These are phyloP conservation scores for Nymphalis c-album DNA, from an alignment of 2,888 invertebrate species.

Conservation along the genomic window DNA sequence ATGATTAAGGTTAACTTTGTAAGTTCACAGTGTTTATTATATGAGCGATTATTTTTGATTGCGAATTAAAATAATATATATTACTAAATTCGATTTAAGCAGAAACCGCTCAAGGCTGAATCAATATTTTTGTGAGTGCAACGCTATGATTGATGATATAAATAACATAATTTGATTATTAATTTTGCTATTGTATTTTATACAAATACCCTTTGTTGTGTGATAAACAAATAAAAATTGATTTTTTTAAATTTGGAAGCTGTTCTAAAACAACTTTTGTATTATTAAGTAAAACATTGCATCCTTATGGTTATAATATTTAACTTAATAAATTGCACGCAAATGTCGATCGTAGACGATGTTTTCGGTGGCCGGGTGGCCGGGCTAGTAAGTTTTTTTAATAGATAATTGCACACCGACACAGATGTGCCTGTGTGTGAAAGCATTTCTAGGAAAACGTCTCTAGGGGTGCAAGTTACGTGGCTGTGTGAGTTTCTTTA, in stretches of 20 bases:
- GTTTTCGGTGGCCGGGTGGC: conserved; percentile 52
- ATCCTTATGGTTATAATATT: neutral
- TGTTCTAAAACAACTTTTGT: neutral
- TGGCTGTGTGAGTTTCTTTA: conserved; percentile 37
- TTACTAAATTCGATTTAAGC: neutral
- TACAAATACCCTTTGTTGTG: neutral
- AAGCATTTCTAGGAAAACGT: conserved; percentile 43
- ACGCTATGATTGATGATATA: conserved; percentile 1
- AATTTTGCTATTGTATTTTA: neutral
- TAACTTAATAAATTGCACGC: conserved; percentile 34
- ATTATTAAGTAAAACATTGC: neutral
- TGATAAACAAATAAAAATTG: neutral
- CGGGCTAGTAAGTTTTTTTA: conserved; percentile 59
- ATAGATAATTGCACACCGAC: conserved; percentile 46
- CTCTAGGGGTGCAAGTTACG: conserved; percentile 38
- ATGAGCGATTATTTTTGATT: conserved; percentile 1
- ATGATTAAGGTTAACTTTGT: too few species aligned
- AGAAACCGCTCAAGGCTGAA: neutral
- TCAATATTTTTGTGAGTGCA: neutral
- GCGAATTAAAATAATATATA: neutral
- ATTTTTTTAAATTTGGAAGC: too few species aligned
- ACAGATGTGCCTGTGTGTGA: conserved; percentile 34
- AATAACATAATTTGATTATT: neutral
- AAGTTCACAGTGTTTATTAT: neutral
- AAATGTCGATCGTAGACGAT: conserved; percentile 39